A percentile compares a stretch with the other conserved stretches of the same genome.
Conservation (phyloP, 2,797 vertebrate genomes). For the Lagodon rhomboides region DNA sequence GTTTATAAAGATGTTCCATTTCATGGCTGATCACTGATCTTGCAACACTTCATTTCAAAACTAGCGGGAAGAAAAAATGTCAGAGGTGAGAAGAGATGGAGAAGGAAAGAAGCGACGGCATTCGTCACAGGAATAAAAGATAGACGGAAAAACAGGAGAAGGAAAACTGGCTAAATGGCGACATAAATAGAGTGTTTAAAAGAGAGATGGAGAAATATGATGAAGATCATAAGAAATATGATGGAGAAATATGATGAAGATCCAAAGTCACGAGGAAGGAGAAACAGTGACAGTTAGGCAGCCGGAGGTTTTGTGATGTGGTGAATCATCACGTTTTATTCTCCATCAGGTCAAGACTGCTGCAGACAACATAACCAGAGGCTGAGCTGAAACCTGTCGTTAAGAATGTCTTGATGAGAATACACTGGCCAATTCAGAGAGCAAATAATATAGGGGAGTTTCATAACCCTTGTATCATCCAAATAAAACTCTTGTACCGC, state of each 20-base stretch:
- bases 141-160: neutral
- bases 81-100: neutral
- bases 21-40: conserved; percentile 11
- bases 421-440: neutral
- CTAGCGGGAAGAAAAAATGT: neutral
- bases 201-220: conserved; percentile 1
- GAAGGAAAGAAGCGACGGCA: no score
- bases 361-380: neutral
- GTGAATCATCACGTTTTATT: conserved; percentile 7
- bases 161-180: neutral
- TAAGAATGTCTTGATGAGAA: neutral
- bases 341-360: conserved; percentile 8
- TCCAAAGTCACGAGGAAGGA: neutral
- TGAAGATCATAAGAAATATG: no score
- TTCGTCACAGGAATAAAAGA: no score
- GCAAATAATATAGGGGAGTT: neutral
- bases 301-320: neutral
- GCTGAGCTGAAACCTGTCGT: neutral
- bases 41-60: neutral
- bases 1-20: conserved; percentile 6
- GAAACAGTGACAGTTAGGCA: neutral
- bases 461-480: neutral
- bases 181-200: neutral
- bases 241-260: neutral
- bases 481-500: neutral